phyloP scores from a whole-genome alignment of 92 coral and sea anemone genomes.

The Muricea muricata region DNA sequence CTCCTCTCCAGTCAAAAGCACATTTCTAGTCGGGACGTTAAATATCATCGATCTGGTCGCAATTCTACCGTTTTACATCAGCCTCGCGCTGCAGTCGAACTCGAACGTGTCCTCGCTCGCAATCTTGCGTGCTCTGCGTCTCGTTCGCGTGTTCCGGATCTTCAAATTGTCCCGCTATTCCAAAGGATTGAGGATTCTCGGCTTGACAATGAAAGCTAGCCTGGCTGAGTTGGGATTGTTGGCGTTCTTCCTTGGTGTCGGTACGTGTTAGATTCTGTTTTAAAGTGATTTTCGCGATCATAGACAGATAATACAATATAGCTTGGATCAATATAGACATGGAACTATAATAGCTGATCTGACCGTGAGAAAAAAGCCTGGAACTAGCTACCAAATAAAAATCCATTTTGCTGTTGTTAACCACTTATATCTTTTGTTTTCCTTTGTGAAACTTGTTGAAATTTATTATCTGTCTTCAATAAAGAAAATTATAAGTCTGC shows the following conservation, averaged over 20 bases:
- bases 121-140: conserved; percentile 82
- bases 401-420: too few relatives aligned
- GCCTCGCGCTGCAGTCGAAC: conserved; percentile 72
- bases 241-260: conserved; percentile 87
- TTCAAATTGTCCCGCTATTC: conserved; percentile 96
- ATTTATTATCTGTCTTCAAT: too few relatives aligned
- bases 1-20: conserved; percentile 84
- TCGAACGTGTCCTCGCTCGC: conserved; percentile 90
- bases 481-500: too few relatives aligned
- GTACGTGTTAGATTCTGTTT: conserved; percentile 1
- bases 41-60: conserved; percentile 89
- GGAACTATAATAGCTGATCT: too few relatives aligned
- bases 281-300: too few relatives aligned
- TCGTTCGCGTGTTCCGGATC: conserved; percentile 90
- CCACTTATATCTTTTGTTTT: too few relatives aligned
- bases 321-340: too few relatives aligned
- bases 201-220: conserved; percentile 91
- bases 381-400: too few relatives aligned
- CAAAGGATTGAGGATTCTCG: conserved; percentile 85
- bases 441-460: too few relatives aligned
- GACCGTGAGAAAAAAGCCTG: too few relatives aligned
- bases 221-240: conserved; percentile 83
- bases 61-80: conserved; percentile 84
- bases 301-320: too few relatives aligned
- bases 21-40: conserved; percentile 78